Base-by-base conservation (phyloP, 2,888 invertebrate genomes). In the Drosophila austrosaltans region DNA sequence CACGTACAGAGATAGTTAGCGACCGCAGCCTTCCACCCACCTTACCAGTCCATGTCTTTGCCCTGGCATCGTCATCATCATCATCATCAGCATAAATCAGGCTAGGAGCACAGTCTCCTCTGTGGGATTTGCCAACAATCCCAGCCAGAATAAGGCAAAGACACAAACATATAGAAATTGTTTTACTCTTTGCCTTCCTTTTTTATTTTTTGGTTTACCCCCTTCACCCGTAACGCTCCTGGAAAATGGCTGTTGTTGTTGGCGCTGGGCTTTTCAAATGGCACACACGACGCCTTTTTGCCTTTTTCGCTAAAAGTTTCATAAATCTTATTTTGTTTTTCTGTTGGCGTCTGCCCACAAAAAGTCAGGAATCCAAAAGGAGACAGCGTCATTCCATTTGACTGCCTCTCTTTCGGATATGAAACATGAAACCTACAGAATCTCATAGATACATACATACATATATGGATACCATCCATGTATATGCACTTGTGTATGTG, bases 301-400 rank as follows among this genome's bases (percentile, higher is more conserved):
- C 76, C 88, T 89, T 89, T 85, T 87, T 76, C 25, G 85, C 87
- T 83, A 84, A 88, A 88, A 89, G 85, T 79, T 89, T 82, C 90
- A 90, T 88, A 88, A 90, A 88, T 88, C 89, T 90, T 81, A 74
- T 84, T 79, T 81, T 74, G 80, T 81, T 78, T 78, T 78, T 78
- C 76, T 78, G 78, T 72, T 72, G 75, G 77, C 81, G 87, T 78
- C 80, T 81, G 78, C 88, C 88, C 80, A 85, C 88, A 71, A 78
- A 80, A 42, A 70, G 63, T 54, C 62, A 54, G 56, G 68, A 81
- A 64, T 62, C 70, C 64, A 75, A 64, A 66, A 48, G 67, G 82
- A 72, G 71, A 62, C 77, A 79, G 72, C 84, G 84, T 77, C 86
- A 90, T 89, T 90, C 89, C 86, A 70, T 83, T 83, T 86, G 80